phyloP scores from a whole-genome alignment of 2,888 invertebrate species.

The Hypolimnas misippus region DNA sequence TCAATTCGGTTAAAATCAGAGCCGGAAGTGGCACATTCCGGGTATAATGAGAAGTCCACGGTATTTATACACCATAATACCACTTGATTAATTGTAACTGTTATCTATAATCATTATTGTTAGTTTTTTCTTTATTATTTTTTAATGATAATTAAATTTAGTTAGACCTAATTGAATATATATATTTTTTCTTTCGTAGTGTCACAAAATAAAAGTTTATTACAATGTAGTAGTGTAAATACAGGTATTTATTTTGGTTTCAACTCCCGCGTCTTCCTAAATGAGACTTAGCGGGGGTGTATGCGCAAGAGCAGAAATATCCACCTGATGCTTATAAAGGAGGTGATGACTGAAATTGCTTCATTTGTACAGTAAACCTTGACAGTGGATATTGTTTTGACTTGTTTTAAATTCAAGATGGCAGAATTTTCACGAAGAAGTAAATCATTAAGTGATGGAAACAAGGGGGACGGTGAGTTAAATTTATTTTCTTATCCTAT shows the following conservation, averaged over 20 bases:
- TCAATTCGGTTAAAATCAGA: no score
- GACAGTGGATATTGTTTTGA: slow-evolving; percentile 10
- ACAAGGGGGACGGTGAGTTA: background rate
- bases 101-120: no score
- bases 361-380: slow-evolving; percentile 36
- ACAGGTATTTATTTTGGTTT: slow-evolving; percentile 41
- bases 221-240: slow-evolving; percentile 15
- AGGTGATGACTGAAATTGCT: slow-evolving; percentile 25
- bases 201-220: background rate
- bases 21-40: no score
- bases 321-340: slow-evolving; percentile 49
- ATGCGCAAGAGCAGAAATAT: slow-evolving; percentile 50
- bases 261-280: slow-evolving; percentile 51
- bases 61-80: no score
- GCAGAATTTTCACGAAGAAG: background rate
- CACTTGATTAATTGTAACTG: no score
- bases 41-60: no score
- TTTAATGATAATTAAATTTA: no score
- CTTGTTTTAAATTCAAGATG: background rate
- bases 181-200: background rate
- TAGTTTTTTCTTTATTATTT: no score
- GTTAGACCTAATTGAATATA: no score
- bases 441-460: background rate
- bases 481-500: background rate
- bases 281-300: slow-evolving; percentile 55